These are phyloP conservation scores for Hypena proboscidalis DNA, from an alignment of 2,888 invertebrate species.

Conservation along the genomic window DNA sequence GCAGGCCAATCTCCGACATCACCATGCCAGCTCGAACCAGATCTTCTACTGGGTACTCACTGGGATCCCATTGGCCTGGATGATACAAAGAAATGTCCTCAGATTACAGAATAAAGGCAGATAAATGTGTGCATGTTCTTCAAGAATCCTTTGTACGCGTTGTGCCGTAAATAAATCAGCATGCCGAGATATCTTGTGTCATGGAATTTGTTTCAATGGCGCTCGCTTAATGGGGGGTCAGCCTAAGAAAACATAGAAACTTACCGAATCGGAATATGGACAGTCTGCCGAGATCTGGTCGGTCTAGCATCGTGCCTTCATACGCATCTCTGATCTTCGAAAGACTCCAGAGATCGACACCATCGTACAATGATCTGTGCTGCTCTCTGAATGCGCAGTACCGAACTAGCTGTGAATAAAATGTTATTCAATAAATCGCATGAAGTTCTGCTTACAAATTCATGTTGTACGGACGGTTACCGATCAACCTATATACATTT, in stretches of 20 bases:
- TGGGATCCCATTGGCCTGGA: slow-evolving; percentile 72
- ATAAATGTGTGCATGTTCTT: too few relatives aligned
- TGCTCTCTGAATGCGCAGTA: slow-evolving; percentile 69
- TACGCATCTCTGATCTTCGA: slow-evolving; percentile 60
- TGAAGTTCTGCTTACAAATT: too few relatives aligned
- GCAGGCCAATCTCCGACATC: slow-evolving; percentile 63
- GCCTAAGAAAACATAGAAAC: slow-evolving; percentile 23
- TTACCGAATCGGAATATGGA: slow-evolving; percentile 72
- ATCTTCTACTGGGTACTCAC: slow-evolving; percentile 68
- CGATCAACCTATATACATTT: too few relatives aligned
- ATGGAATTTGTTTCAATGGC: too few relatives aligned
- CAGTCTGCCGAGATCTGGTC: slow-evolving; percentile 67
- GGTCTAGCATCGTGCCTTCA: slow-evolving; percentile 66
- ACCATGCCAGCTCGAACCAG: slow-evolving; percentile 64
- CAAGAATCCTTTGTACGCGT: too few relatives aligned
- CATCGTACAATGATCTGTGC: slow-evolving; percentile 62
- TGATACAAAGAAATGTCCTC: background rate
- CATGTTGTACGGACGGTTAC: too few relatives aligned
- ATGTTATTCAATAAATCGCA: background rate
- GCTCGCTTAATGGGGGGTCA: too few relatives aligned
- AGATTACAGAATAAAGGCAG: background rate
- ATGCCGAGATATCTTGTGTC: too few relatives aligned
- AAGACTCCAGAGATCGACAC: slow-evolving; percentile 73
- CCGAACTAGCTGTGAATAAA: slow-evolving; percentile 64
- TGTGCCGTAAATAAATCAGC: too few relatives aligned